These are phyloP conservation scores for Leucoraja ocellata DNA, from an alignment of 2,797 vertebrate species.

Conservation along the genomic window DNA sequence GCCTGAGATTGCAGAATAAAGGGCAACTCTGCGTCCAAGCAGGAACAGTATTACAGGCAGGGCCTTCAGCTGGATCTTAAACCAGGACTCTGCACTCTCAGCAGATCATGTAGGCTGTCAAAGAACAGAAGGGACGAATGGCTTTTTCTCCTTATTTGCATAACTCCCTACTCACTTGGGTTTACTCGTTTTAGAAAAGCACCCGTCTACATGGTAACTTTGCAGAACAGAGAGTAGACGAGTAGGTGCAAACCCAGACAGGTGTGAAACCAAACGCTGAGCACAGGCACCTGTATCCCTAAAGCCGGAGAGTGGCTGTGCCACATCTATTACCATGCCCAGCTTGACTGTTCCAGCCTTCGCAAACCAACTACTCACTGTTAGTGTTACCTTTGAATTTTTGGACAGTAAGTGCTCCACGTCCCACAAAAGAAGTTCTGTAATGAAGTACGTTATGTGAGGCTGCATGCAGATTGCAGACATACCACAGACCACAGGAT, in stretches of 20 bases:
- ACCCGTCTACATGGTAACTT: not conserved
- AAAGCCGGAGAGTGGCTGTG: not conserved
- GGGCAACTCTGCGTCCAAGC: not conserved
- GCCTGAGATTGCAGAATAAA: not conserved
- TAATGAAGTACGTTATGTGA: not conserved
- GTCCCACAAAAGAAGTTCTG: not conserved
- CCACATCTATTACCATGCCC: not conserved
- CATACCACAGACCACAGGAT: not conserved
- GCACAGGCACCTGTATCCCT: not conserved
- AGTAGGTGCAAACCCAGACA: not conserved
- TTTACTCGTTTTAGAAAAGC: not conserved
- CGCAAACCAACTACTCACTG: not conserved
- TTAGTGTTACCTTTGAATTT: not conserved
- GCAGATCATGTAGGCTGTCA: no score
- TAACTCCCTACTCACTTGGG: no score
- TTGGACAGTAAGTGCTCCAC: not conserved
- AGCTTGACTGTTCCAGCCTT: not conserved
- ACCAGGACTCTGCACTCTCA: no score
- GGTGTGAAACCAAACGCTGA: not conserved
- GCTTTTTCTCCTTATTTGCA: not conserved
- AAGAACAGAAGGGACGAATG: no score
- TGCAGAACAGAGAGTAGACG: not conserved
- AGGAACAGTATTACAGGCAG: no score
- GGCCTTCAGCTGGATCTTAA: no score
- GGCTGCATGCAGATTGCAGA: not conserved